phyloP scores from a whole-genome alignment of 2,888 invertebrate genomes.

The Stenotaenia linearis region DNA sequence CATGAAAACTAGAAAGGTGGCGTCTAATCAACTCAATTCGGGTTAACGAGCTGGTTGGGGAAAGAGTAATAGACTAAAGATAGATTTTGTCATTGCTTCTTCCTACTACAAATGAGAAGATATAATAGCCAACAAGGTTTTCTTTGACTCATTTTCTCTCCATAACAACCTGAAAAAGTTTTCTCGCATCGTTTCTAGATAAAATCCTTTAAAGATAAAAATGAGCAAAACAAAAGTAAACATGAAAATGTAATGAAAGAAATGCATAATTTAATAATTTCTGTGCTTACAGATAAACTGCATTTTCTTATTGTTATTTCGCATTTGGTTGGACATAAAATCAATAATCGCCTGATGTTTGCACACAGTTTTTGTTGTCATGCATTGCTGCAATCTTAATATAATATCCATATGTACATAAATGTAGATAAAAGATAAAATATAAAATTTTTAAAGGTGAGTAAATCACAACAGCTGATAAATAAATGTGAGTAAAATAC shows the following conservation, averaged over 20 bases:
- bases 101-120: neutral
- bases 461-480: no score
- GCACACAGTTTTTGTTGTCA: neutral
- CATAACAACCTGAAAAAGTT: no score
- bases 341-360: neutral
- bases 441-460: no score
- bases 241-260: neutral
- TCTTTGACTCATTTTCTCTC: neutral
- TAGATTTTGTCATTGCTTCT: neutral
- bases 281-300: neutral
- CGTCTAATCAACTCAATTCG: slow-evolving; percentile 6
- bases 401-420: neutral
- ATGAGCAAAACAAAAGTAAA: neutral
- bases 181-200: no score
- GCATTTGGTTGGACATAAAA: neutral
- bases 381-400: neutral
- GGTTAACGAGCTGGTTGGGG: neutral
- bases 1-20: neutral
- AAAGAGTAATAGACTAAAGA: neutral
- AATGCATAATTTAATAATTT: no score
- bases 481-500: no score
- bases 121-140: neutral
- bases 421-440: no score
- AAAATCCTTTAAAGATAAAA: neutral
- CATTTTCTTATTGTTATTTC: neutral